Evolutionary conservation across 2,797 vertebrate genomes (phyloP), one percentile per base, ranked within the genome.

Genomic region (Scolopax bukidnonensis): DNA sequence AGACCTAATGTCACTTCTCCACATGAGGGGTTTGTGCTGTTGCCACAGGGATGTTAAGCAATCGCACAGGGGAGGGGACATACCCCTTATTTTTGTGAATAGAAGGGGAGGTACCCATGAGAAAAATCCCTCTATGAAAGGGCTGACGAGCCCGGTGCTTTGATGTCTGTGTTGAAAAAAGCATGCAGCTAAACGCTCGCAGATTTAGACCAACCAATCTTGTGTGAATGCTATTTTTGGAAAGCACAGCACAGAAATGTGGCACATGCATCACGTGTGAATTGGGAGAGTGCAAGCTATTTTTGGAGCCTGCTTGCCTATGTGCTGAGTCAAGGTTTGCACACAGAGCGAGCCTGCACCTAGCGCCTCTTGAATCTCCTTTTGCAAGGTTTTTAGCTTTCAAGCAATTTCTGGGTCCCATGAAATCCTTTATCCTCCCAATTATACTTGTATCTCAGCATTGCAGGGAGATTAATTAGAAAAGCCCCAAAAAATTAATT

Each of bases 291-390:
- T 36, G 84, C 65, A 59, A 7, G 67, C 93, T 97, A 96, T 97
- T 96, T 96, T 95, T 90, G 92, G 96, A 93, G 57, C 30, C 61
- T 51, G n/a, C 87, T 95, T 91, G 87, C 93, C 82, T 85, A 95
- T 95, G 41, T 96, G 96, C 96, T 96, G 96, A 97, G 91, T 96
- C 97, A 96, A 92, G 81, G 84, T 95, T 94, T 89, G 60, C 80
- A 87, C 71, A 74, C 16, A 89, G 56, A 88, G 47, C 76, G 45
- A 90, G 61, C 54, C 75, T 90, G 71, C 15, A 93, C 75, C 79
- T 94, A 87, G 28, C 20, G 30, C 71, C 53, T 84, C 90, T 69
- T 73, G 82, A 81, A 78, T 73, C 48, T 87, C 70, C 75, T 83
- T 90, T 68, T 57, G 61, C 78, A 90, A 84, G 76, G 67, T 71